Evolutionary conservation across 2,797 vertebrate genomes (phyloP).

Genomic region (Pristis pectinata): DNA sequence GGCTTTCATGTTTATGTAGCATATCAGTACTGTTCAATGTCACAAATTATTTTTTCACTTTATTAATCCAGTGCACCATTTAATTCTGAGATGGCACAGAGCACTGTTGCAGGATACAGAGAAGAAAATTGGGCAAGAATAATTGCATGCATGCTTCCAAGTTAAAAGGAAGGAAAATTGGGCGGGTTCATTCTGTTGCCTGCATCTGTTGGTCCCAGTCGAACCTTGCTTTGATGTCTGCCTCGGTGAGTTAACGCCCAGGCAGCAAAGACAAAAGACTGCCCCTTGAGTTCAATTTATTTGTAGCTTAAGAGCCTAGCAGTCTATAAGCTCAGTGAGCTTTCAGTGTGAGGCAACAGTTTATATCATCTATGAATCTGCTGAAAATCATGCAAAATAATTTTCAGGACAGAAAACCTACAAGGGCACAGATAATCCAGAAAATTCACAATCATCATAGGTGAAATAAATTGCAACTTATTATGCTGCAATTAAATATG

Average conservation of each 20-base stretch:
- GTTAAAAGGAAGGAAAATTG: neutral
- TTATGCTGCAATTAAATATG: neutral
- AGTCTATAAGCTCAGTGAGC: neutral
- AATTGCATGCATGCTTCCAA: neutral
- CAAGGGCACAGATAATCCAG: neutral
- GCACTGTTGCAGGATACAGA: neutral
- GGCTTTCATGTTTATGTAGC: neutral
- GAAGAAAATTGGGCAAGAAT: neutral
- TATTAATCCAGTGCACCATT: neutral
- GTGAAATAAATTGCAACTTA: neutral
- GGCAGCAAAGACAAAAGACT: neutral
- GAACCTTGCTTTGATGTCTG: neutral
- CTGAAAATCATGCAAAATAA: neutral
- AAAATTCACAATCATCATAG: conserved; percentile 4
- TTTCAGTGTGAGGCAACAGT: neutral
- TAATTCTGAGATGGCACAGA: neutral
- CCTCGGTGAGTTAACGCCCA: neutral
- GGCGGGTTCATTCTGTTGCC: neutral
- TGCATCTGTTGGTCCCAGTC: neutral
- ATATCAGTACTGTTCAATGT: neutral
- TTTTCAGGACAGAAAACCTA: neutral
- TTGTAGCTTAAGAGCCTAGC: neutral
- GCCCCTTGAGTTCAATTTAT: neutral
- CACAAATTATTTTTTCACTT: neutral
- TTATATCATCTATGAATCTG: neutral